Conservation (phyloP, 2,888 invertebrate species). For the Xiphydria camelus region DNA sequence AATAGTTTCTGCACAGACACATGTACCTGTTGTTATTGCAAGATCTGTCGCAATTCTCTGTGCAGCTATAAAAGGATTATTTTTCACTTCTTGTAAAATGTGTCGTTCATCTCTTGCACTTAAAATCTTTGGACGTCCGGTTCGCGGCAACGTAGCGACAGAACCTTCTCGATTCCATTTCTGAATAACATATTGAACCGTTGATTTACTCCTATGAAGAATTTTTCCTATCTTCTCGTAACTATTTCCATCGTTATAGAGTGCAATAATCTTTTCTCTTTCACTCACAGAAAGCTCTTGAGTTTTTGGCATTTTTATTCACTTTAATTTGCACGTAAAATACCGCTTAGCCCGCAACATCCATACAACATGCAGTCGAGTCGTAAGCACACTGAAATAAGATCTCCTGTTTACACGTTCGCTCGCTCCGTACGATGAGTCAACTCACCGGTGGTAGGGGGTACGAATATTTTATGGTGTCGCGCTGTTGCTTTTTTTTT, state of each 20-base stretch:
- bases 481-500: too few relatives aligned
- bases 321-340: too few relatives aligned
- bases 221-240: constrained; percentile 1
- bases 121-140: background rate
- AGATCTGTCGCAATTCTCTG: background rate
- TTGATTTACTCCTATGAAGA: background rate
- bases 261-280: background rate
- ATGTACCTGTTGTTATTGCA: background rate
- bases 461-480: too few relatives aligned
- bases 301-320: background rate
- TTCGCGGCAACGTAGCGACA: background rate
- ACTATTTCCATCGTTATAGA: background rate
- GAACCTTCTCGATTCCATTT: background rate
- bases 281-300: background rate
- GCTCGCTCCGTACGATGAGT: too few relatives aligned
- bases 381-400: too few relatives aligned
- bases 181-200: background rate
- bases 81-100: constrained; percentile 3
- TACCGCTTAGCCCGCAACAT: too few relatives aligned
- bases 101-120: background rate
- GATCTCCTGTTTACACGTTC: too few relatives aligned
- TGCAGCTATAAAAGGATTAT: background rate
- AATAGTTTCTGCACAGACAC: background rate
- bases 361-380: too few relatives aligned
- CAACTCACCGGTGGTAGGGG: too few relatives aligned